Base-by-base conservation (phyloP, 2,113 vertebrate species). In the Dendrocopos noguchii region DNA sequence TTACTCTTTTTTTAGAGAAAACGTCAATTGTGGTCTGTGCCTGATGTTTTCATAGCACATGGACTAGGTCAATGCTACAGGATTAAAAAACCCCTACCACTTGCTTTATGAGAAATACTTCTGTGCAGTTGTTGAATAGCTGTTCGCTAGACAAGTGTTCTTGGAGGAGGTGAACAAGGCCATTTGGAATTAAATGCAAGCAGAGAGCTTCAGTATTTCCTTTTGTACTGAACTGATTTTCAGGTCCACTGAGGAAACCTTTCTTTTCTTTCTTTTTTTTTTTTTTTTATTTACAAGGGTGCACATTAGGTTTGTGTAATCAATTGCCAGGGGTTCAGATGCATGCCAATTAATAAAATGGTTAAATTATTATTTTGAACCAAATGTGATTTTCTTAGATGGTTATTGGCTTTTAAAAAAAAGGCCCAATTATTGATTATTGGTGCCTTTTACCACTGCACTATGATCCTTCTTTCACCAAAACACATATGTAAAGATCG, bases 1-100 rank as follows among this genome's bases (percentile, higher is more conserved):
- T 28, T 25, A 14, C 15, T 63, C 36, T 42, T 28, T 94, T 95
- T 93, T 89, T 91, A 71, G 92, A 94, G 81, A 92, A 96, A 88
- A 91, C 20, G 15, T 94, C 90, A 95, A 78, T 93, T 96, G 96
- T 98, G 93, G 84, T 97, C 95, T 95, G 96, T 98, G 98, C 97
- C 97, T 98, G 80, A 97, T 91, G 96, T 98, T 97, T 95, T 97
- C 87, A 75, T 96, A 95, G 91, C 91, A 96, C 84, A 90, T 75
- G 95, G 86, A 82, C 55, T 95, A 96, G 90, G 73, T 95, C 71
- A 87, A 8, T 94, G 92, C 94, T 96, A 77, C 92, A 88, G 74
- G 83, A 95, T 86, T 93, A 83, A 82, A 91, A 75, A 70, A 74
- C 73, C 86, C 42, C 42, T 76, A 44, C 68, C 87, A 94, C 80